Percentiles rank a stretch among this genome's conserved stretches.
phyloP scores from a whole-genome alignment of 2,113 vertebrate genomes.

The Rynchops niger region DNA sequence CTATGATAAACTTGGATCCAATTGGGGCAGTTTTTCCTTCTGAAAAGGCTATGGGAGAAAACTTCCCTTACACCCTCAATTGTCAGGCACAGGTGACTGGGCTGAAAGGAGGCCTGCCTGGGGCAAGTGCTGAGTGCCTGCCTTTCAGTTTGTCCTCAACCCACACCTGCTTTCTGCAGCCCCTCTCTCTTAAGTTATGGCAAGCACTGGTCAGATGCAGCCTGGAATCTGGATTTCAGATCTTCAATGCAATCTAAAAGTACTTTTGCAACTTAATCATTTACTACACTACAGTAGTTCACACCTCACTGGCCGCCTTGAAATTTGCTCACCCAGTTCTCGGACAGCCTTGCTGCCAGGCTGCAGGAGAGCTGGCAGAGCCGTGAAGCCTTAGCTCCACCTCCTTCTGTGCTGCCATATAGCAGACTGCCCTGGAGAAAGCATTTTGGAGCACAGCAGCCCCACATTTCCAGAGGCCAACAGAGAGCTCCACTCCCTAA shows the following conservation, averaged over 20 bases:
- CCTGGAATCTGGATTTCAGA: not conserved
- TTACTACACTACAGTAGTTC: not conserved
- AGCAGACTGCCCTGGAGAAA: not conserved
- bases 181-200: not conserved
- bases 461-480: not conserved
- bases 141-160: not conserved
- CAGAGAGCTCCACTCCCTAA: not conserved
- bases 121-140: not conserved
- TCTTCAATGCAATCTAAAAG: not conserved
- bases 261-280: not conserved
- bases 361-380: not conserved
- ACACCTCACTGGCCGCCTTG: not conserved
- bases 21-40: not conserved
- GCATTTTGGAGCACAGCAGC: not conserved
- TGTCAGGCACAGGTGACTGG: not conserved
- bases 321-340: not conserved
- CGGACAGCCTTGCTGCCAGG: not conserved
- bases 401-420: not conserved
- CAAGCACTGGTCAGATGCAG: not conserved
- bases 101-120: not conserved
- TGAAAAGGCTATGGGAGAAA: not conserved
- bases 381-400: not conserved
- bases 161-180: not conserved
- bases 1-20: not conserved
- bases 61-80: not conserved